Base-by-base conservation (phyloP, 2,113 vertebrate genomes). In the Pycnonotus jocosus region DNA sequence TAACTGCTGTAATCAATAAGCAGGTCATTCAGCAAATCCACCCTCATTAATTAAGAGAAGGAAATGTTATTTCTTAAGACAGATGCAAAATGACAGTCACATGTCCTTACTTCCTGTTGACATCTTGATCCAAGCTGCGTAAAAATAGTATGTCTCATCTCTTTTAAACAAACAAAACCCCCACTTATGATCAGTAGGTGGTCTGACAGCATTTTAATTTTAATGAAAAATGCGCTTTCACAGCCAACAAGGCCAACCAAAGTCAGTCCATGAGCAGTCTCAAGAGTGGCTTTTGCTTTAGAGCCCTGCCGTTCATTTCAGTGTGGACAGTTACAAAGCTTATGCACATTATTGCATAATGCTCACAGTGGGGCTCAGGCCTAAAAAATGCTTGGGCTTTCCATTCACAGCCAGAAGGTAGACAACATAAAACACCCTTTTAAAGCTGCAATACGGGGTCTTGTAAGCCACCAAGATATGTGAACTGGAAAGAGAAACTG, bases 1-100 rank as follows among this genome's bases (percentile, higher is more conserved):
- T 51, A 95, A 96, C 93, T 88, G 38, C 84, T 87, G 60, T 58
- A 88, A 98, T 97, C 98, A 97, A 97, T 97, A 97, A 97, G 60
- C 64, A 93, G 57, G 86, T 84, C 80, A 94, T 95, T 91, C 81
- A 94, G 82, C 83, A 93, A 95, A 96, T 69, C 42, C 50, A 96
- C 76, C 95, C 87, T 74, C 33, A 54, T 94, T 94, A 96, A 94
- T 96, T 96, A 92, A 92, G 33, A 94, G 85, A 95, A 96, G 87
- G 80, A 68, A 91, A 58, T 56, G 66, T n/a, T 91, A 72, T 81
- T 93, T 86, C 79, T 86, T 95, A 76, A 81, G 68, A 90, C 69
- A 95, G 89, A 94, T 77, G 54, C 68, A 94, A 90, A 91, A 85
- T 50, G 38, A 89, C 54, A 85, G 35, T 94, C 91, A 80, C 35